Evolutionary conservation across 2,888 invertebrate species (phyloP), one percentile per base, ranked within the genome.

Genomic region (Argyresthia albistria): DNA sequence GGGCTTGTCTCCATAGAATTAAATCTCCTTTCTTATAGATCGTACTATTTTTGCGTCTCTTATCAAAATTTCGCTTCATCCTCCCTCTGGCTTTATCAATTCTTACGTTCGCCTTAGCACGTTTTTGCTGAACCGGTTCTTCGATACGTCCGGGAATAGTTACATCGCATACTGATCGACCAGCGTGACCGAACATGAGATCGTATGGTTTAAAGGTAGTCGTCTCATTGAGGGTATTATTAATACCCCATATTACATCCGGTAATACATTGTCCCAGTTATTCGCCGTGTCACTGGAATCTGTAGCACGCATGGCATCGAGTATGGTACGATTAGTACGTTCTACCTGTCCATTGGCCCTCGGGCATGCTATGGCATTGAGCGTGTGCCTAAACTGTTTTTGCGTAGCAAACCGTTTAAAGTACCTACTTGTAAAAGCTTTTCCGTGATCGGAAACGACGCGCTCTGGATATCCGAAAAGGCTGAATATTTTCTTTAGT

Each of bases 161-260:
- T 10, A 55, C 48, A 45, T 54, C 55, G 46, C 54, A 56, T 1
- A 56, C 35, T 12, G 57, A 51, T 16, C 58, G 58, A 51, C 56
- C 49, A n/a, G 43, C 53, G 3, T 54, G 53, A 8, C 56, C 55
- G 57, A 59, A 64, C 58, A 61, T 61, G n/a, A 59, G 54, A 12
- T 61, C 59, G 51, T 55, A 61, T 3, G 57, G 61, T 39, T 57
- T 60, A 25, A 52, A 59, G 1, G 42, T 39, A 11, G 59, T 59
- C 35, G 51, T 59, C 0, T 56, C 57, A 54, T 60, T 57, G 4
- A 37, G 10, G 10, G 61, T 60, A 43, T 62, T 60, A 51, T 65
- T 65, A n/a, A 65, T 64, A 9, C 63, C 62, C 63, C 58, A 63
- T 15, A 50, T 15, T n/a, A 50, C 50, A 37, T 50, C 35, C n/a